phyloP scores from a whole-genome alignment of 2,797 vertebrate species.

The Melanotaenia maccullochi region DNA sequence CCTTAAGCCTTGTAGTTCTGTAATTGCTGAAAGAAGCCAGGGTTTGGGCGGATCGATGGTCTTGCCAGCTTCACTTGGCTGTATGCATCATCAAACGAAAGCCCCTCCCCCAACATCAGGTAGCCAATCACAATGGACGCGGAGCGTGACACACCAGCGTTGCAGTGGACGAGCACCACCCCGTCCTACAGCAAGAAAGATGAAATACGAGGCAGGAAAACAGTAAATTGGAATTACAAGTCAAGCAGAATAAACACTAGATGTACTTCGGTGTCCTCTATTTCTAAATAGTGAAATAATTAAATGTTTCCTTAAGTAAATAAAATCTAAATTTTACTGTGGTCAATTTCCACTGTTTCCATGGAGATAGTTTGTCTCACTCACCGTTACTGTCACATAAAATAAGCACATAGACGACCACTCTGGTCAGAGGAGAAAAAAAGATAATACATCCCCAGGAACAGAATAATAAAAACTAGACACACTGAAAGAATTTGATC shows the following conservation, averaged over 20 bases:
- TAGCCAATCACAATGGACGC: conserved; percentile 90
- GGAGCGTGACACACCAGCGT: conserved; percentile 94
- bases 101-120: conserved; percentile 88
- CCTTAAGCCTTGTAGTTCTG: conserved; percentile 53
- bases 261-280: no score
- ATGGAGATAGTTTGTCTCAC: not conserved
- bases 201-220: not conserved
- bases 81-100: conserved; percentile 88
- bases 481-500: no score
- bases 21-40: conserved; percentile 70
- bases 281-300: not conserved
- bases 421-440: not conserved
- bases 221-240: no score
- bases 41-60: conserved; percentile 80
- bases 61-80: conserved; percentile 88
- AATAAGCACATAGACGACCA: not conserved
- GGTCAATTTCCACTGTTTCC: not conserved
- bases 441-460: not conserved
- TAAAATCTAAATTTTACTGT: not conserved
- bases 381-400: not conserved
- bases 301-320: not conserved
- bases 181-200: conserved; percentile 79
- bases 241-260: no score
- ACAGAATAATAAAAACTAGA: not conserved
- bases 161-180: conserved; percentile 93